These are phyloP conservation scores for Accipiter cooperii DNA, from an alignment of 2,113 vertebrate species.

Conservation along the genomic window DNA sequence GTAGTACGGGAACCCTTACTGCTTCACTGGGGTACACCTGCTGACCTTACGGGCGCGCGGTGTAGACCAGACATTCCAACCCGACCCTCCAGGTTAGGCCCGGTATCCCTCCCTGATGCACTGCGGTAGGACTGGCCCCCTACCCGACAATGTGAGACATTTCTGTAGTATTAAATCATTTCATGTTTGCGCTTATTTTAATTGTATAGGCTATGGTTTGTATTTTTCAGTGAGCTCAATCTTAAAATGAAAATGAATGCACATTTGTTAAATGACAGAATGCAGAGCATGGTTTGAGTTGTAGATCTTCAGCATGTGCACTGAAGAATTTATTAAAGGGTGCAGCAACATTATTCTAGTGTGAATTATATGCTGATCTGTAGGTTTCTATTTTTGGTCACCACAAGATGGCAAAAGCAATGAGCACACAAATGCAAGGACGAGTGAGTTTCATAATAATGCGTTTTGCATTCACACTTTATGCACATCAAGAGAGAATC, in stretches of 20 bases:
- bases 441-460: slow-evolving; percentile 46
- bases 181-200: neutral
- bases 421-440: slow-evolving; percentile 35
- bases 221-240: neutral
- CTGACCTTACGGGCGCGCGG: no score
- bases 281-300: neutral
- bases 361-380: slow-evolving; percentile 26
- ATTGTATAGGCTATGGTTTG: neutral
- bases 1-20: no score
- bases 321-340: slow-evolving; percentile 15
- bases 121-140: no score
- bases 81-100: no score
- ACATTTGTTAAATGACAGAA: neutral
- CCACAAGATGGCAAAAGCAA: slow-evolving; percentile 62
- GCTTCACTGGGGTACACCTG: no score
- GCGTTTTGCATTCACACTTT: slow-evolving; percentile 28
- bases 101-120: no score
- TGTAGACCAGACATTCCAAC: no score
- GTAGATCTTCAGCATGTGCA: neutral
- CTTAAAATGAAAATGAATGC: neutral
- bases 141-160: no score
- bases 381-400: slow-evolving; percentile 55
- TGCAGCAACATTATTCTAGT: slow-evolving; percentile 19
- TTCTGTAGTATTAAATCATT: neutral
- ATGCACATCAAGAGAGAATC: slow-evolving; percentile 50